Percentiles rank a stretch among this genome's conserved stretches.
Evolutionary conservation across 1,140 invertebrate species (phyloP).

Genomic region (Drosophila baimaii): DNA sequence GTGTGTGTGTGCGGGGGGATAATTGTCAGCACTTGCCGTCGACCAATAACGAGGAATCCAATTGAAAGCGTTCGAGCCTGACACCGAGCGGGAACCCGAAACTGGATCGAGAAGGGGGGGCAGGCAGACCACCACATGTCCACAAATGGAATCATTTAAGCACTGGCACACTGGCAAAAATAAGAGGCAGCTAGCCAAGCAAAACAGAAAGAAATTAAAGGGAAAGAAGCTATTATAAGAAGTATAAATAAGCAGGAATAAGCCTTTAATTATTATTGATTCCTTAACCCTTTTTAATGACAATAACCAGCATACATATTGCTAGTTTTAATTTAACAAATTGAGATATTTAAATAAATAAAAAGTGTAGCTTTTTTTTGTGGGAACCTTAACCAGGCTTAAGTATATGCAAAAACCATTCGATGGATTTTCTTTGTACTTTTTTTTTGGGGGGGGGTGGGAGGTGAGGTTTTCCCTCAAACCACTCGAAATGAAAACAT

Average conservation of each 20-base stretch:
- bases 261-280: too few species aligned
- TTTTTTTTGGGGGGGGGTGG: background rate
- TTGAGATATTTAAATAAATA: background rate
- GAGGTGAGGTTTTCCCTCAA: too few species aligned
- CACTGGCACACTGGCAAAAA: background rate
- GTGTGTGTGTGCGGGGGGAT: conserved; percentile 14
- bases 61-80: conserved; percentile 55
- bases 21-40: conserved; percentile 64
- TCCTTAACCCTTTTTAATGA: background rate
- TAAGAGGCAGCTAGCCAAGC: background rate
- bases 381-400: conserved; percentile 1
- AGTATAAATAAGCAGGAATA: too few species aligned
- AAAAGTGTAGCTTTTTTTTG: background rate
- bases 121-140: conserved; percentile 46
- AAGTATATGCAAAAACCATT: conserved; percentile 12
- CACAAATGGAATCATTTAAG: conserved; percentile 29
- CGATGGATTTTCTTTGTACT: background rate
- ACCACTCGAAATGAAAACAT: conserved; percentile 49
- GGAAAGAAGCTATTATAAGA: background rate
- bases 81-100: conserved; percentile 15
- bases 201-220: background rate
- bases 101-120: conserved; percentile 11
- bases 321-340: conserved; percentile 6
- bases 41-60: conserved; percentile 56
- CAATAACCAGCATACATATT: background rate